These are phyloP conservation scores for Synanthedon vespiformis DNA, from an alignment of 2,888 invertebrate genomes.

Conservation along the genomic window DNA sequence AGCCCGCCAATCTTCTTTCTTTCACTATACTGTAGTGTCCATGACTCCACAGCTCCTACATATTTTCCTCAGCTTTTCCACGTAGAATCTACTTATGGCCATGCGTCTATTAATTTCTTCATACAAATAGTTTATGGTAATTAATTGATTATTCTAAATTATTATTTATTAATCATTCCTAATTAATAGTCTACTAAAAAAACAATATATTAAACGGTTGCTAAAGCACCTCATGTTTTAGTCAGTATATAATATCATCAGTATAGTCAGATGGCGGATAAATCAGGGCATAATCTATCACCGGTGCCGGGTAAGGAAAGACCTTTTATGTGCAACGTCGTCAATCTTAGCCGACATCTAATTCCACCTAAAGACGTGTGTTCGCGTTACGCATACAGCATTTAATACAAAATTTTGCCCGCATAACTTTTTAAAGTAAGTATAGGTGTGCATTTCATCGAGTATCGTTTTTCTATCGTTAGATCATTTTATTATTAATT, in stretches of 20 bases:
- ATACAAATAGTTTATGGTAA: not conserved
- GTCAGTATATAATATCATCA: constrained; percentile 3
- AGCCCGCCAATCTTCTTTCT: not conserved
- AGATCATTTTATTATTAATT: not conserved
- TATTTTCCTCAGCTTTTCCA: not conserved
- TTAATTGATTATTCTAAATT: too few species aligned
- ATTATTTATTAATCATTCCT: too few species aligned
- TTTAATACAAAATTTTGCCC: not conserved
- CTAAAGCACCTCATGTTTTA: too few species aligned
- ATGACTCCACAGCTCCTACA: not conserved
- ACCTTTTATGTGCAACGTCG: constrained; percentile 16
- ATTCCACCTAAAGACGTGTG: constrained; percentile 11
- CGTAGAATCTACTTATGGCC: not conserved
- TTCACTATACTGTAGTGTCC: too few species aligned
- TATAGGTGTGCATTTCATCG: not conserved
- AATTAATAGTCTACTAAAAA: too few species aligned
- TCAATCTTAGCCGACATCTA: constrained; percentile 21
- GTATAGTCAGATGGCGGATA: constrained; percentile 6
- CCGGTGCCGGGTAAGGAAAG: constrained; percentile 13
- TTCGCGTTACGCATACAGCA: not conserved
- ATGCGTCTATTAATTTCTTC: not conserved
- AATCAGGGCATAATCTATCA: constrained; percentile 14
- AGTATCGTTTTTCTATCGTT: not conserved
- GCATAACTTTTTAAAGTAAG: not conserved
- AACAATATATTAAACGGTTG: too few species aligned